Percentiles rank a stretch among this genome's conserved stretches.
Evolutionary conservation across 2,113 vertebrate genomes (phyloP).

Genomic region (Actinemys pallida): DNA sequence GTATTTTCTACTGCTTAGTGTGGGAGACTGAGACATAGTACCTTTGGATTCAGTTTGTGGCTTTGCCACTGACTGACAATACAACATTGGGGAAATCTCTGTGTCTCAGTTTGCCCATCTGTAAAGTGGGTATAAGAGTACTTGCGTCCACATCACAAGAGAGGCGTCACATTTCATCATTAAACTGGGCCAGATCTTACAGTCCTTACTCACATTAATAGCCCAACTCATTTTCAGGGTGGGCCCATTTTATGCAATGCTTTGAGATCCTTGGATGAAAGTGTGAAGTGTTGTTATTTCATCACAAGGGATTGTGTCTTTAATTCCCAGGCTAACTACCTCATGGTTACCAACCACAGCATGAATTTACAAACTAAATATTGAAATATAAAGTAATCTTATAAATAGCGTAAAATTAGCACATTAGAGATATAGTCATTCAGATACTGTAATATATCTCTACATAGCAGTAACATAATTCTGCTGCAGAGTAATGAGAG

Average conservation of each 20-base stretch:
- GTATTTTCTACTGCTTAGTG: background rate
- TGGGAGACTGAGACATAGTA: background rate
- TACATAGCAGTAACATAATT: background rate
- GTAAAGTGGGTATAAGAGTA: background rate
- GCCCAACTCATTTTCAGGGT: background rate
- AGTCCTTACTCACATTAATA: accelerated
- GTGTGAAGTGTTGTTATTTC: constrained; percentile 16
- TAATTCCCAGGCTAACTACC: constrained; percentile 36
- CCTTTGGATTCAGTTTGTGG: background rate
- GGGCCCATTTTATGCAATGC: background rate
- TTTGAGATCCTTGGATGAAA: constrained; percentile 55
- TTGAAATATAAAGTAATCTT: constrained; percentile 21
- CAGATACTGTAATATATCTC: background rate
- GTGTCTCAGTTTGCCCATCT: background rate
- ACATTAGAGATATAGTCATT: background rate
- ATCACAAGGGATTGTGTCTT: constrained; percentile 48
- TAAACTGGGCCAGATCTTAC: accelerated
- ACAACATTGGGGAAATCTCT: background rate
- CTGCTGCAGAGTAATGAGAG: background rate
- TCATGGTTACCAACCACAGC: constrained; percentile 2
- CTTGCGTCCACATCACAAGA: background rate
- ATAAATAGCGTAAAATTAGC: background rate
- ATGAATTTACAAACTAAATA: constrained; percentile 18
- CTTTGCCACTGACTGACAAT: background rate
- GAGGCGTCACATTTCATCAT: background rate